Evolutionary conservation across 2,888 invertebrate genomes (phyloP), one percentile per base, ranked within the genome.

Genomic region (Tenthredo scrophulariae): DNA sequence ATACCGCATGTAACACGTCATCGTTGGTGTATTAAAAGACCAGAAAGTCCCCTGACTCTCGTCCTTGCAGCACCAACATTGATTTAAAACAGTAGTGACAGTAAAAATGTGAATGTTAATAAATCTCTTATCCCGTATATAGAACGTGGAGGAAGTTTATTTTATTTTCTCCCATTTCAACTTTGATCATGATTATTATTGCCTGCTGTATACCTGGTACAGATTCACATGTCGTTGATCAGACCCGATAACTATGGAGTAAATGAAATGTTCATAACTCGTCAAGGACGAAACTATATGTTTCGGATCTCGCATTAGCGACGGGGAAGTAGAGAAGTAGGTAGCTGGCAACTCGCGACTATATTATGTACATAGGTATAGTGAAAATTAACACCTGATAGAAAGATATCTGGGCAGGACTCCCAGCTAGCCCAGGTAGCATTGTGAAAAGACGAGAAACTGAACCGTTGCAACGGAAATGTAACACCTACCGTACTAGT

Each of bases 351-450:
- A 33, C 33, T 70, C 15, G 15, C 18, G 15, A 70, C 70, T 33
- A 10, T 2, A 70, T 37, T 33, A 10, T 2, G n/a, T 26, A 2
- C 26, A 13, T 10, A 62, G 2, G 26, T 26, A 43, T 4, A 22
- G 29, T 43, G 72, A 43, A 74, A 74, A 74, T 74, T 74, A 74
- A 74, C 72, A 74, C 72, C 72, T 43, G 72, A 74, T 70, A 33
- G n/a, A 70, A 37, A 15, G 70, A 70, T 70, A 37, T 62, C 26
- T 62, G 37, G 18, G 9, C 70, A 33, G 62, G 62, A 62, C 26
- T 62, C 62, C 10, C 10, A 4, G 62, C 26, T 10, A 22, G 50
- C 29, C 10, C 40, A 65, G 22, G 37, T n/a, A 40, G 46, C 50
- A 58, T 58, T 40, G 62, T 43, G 62, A 62, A 62, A 22, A 26